phyloP scores from a whole-genome alignment of 2,113 vertebrate genomes.

The Corvus moneduloides region DNA sequence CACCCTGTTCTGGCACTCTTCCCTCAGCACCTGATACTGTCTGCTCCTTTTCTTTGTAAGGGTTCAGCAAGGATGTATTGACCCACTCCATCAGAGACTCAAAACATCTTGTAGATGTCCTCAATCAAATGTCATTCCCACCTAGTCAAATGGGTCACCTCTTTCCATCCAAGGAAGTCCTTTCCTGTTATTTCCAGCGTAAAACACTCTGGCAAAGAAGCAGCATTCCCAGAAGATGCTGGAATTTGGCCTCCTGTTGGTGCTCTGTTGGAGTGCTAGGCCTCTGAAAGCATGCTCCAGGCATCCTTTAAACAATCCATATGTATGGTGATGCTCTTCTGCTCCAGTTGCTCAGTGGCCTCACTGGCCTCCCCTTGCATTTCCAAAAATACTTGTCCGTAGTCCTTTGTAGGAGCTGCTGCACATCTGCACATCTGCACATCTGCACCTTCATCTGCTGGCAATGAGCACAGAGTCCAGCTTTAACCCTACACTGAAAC shows the following conservation, averaged over 20 bases:
- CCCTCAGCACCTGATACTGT: not conserved
- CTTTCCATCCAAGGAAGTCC: not conserved
- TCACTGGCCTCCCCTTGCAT: not conserved
- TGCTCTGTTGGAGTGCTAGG: not conserved
- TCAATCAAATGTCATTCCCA: not conserved
- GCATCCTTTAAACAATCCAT: not conserved
- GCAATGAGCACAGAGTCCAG: not conserved
- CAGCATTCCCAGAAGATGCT: not conserved
- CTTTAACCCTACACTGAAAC: not conserved
- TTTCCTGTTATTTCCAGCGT: not conserved
- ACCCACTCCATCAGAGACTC: not conserved
- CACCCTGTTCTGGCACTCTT: not conserved
- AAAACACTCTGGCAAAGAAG: not conserved
- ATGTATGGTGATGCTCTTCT: not conserved
- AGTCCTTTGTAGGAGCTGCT: not conserved
- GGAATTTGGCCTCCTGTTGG: not conserved
- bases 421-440: fast-evolving
- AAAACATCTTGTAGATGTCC: not conserved
- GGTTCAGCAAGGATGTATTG: fast-evolving
- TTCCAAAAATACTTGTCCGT: not conserved
- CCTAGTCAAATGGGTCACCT: fast-evolving
- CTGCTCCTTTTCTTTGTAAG: not conserved
- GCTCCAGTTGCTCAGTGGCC: not conserved
- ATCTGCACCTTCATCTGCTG: not conserved
- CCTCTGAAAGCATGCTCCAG: not conserved